phyloP scores from a whole-genome alignment of 2,113 vertebrate species.

The Brachypodius melanocephalos region DNA sequence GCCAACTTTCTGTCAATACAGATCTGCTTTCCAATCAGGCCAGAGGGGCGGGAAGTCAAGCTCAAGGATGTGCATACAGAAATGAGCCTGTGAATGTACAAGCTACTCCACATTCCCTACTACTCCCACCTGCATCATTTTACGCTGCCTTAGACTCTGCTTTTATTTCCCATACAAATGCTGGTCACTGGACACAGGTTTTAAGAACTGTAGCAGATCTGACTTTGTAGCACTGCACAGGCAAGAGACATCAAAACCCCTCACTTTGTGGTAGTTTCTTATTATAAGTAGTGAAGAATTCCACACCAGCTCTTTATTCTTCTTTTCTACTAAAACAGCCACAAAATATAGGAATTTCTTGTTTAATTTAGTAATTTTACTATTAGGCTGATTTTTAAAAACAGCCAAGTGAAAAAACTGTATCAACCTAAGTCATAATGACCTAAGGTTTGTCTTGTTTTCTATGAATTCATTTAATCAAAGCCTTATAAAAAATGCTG shows the following conservation, averaged over 20 bases:
- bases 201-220: not conserved
- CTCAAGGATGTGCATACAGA: not conserved
- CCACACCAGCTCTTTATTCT: not conserved
- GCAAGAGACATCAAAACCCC: not conserved
- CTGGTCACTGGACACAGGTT: not conserved
- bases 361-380: not conserved
- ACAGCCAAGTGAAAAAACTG: not conserved
- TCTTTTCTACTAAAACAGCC: not conserved
- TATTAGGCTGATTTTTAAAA: not conserved
- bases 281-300: not conserved
- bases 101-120: not conserved
- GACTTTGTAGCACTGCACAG: not conserved
- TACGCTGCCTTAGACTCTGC: not conserved
- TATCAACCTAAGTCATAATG: not conserved
- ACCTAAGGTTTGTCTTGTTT: not conserved
- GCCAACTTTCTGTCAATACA: not conserved
- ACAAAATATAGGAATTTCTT: not conserved
- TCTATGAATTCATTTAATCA: not conserved
- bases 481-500: not conserved
- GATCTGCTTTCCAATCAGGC: not conserved
- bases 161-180: not conserved
- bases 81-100: not conserved
- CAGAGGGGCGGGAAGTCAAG: not conserved
- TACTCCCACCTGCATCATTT: not conserved
- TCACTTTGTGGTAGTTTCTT: not conserved